Evolutionary conservation across 2,797 vertebrate genomes (phyloP).

Genomic region (Clamator glandarius): DNA sequence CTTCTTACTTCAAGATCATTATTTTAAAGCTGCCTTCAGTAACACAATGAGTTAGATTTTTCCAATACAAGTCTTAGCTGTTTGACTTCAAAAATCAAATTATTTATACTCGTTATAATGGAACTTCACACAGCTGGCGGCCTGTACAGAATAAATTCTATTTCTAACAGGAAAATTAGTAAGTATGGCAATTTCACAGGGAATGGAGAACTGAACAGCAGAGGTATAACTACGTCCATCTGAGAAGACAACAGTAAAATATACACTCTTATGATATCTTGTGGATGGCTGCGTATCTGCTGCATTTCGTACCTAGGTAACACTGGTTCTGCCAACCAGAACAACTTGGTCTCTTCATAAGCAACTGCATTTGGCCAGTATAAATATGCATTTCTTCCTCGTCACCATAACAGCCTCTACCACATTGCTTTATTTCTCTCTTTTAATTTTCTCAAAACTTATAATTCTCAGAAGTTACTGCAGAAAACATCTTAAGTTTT

Average conservation of each 20-base stretch:
- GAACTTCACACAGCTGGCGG: not conserved
- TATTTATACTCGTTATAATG: not conserved
- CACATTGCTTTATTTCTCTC: not conserved
- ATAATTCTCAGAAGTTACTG: not conserved
- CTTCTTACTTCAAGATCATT: not conserved
- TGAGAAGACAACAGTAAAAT: not conserved
- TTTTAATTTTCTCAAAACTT: not conserved
- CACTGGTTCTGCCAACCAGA: not conserved
- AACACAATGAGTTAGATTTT: not conserved
- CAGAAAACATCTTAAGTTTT: not conserved
- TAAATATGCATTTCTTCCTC: not conserved
- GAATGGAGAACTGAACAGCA: not conserved
- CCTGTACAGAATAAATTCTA: not conserved
- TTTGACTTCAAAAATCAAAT: constrained; percentile 6
- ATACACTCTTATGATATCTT: not conserved
- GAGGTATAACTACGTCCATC: not conserved
- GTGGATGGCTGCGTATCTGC: too few species aligned
- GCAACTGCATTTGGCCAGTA: not conserved
- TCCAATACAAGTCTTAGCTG: not conserved
- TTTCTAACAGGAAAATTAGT: not conserved
- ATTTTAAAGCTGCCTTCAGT: not conserved
- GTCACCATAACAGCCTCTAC: not conserved
- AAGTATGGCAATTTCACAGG: not conserved
- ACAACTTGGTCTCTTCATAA: too few species aligned
- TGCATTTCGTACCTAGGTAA: not conserved